A percentile compares a stretch with the other conserved stretches of the same genome.
Conservation (phyloP, 2,888 invertebrate genomes). For the Microctonus hyperodae region DNA sequence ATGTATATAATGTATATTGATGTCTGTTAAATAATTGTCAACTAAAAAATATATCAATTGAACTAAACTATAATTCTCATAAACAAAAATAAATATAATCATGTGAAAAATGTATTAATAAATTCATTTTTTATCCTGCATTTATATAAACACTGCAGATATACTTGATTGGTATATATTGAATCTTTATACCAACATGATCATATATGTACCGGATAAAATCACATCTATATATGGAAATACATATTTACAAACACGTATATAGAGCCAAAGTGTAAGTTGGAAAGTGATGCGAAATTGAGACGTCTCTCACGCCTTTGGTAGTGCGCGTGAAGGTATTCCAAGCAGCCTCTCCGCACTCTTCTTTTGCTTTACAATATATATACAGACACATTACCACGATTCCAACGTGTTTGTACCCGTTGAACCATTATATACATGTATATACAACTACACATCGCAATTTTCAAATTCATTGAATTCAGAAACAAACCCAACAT, state of each 20-base stretch:
- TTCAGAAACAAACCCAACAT: neutral
- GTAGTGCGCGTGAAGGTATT: slow-evolving; percentile 44
- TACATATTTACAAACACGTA: slow-evolving; percentile 33
- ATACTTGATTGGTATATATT: too few species aligned
- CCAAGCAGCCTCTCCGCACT: slow-evolving; percentile 37
- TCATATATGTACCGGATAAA: too few species aligned
- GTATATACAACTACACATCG: neutral
- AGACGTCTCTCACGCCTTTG: slow-evolving; percentile 43
- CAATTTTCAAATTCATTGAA: slow-evolving; percentile 15
- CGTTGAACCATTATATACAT: too few species aligned
- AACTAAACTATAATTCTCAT: too few species aligned
- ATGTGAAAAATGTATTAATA: too few species aligned
- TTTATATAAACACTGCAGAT: too few species aligned
- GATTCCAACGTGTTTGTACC: slow-evolving; percentile 5
- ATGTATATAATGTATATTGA: slow-evolving; percentile 7
- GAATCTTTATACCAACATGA: too few species aligned
- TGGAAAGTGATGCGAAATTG: slow-evolving; percentile 36
- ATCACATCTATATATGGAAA: neutral
- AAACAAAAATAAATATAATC: slow-evolving; percentile 17
- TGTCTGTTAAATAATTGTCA: slow-evolving; percentile 2
- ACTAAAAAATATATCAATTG: slow-evolving; percentile 3
- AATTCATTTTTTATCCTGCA: too few species aligned
- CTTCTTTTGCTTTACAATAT: slow-evolving; percentile 34
- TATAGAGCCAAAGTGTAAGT: slow-evolving; percentile 15
- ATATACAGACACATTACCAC: slow-evolving; percentile 11